Evolutionary conservation across 2,113 vertebrate genomes (phyloP).

Genomic region (Poeciliopsis retropinna): DNA sequence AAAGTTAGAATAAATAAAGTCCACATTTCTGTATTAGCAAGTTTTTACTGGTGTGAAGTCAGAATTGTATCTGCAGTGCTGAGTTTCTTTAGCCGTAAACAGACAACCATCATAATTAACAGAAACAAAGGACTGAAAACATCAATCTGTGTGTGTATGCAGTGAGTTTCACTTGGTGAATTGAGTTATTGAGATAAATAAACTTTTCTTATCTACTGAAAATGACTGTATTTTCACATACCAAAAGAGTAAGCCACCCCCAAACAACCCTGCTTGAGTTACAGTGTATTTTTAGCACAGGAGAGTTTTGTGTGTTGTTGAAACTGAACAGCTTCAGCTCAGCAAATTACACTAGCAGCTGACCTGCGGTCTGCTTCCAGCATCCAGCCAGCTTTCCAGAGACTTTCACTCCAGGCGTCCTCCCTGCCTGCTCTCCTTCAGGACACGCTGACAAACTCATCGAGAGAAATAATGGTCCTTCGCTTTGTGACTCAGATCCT

Average conservation of each 20-base stretch:
- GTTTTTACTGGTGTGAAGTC: too few relatives aligned
- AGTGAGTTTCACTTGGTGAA: too few relatives aligned
- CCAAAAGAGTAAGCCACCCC: too few relatives aligned
- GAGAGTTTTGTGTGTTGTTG: neutral
- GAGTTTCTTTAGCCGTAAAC: too few relatives aligned
- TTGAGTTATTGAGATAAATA: too few relatives aligned
- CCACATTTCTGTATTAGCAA: too few relatives aligned
- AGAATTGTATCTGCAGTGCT: too few relatives aligned
- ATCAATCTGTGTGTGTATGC: too few relatives aligned
- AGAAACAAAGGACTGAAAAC: neutral
- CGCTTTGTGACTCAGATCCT: constrained; percentile 31
- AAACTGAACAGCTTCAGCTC: constrained; percentile 1
- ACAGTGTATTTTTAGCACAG: neutral
- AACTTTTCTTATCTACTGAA: neutral
- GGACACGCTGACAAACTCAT: constrained; percentile 30
- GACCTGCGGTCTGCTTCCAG: constrained; percentile 60
- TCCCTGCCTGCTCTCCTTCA: constrained; percentile 47
- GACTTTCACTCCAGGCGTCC: constrained; percentile 50
- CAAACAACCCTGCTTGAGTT: neutral
- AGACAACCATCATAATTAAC: neutral
- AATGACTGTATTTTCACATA: neutral
- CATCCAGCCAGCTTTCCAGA: constrained; percentile 61
- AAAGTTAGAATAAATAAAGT: neutral
- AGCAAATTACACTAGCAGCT: constrained; percentile 24
- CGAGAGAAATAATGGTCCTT: constrained; percentile 58